Evolutionary conservation across 1,140 invertebrate genomes (phyloP).

Genomic region (Drosophila ironensis): DNA sequence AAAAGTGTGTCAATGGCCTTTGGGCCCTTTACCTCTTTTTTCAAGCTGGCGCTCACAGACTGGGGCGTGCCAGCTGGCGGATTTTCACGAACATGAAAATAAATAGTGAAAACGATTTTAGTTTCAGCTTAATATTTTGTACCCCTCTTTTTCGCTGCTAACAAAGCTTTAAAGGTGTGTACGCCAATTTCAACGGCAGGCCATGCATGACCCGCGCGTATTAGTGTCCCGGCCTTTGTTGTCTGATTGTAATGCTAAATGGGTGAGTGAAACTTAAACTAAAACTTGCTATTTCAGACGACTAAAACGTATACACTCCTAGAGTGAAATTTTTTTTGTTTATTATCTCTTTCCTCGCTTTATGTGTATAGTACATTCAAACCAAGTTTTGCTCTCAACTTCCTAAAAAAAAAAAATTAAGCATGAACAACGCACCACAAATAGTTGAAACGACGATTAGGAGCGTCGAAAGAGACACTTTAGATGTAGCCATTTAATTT

Average conservation of each 20-base stretch:
- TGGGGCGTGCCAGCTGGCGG: slow-evolving; percentile 49
- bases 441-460: no score
- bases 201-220: slow-evolving; percentile 72
- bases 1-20: slow-evolving; percentile 73
- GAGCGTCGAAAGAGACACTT: no score
- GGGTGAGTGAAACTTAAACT: slow-evolving; percentile 61
- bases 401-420: no score
- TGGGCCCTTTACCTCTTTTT: slow-evolving; percentile 37
- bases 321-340: slow-evolving; percentile 18
- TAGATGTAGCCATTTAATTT: no score
- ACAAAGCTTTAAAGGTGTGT: slow-evolving; percentile 64
- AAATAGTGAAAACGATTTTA: slow-evolving; percentile 70
- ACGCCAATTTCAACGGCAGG: slow-evolving; percentile 60
- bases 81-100: slow-evolving; percentile 75
- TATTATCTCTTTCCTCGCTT: not conserved
- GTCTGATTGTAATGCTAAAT: slow-evolving; percentile 76
- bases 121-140: slow-evolving; percentile 32
- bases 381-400: no score
- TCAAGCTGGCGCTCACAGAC: slow-evolving; percentile 17
- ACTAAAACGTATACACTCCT: slow-evolving; percentile 24
- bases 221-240: slow-evolving; percentile 37
- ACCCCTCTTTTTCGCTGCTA: slow-evolving; percentile 21
- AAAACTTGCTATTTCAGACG: slow-evolving; percentile 31
- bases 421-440: no score
- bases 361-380: no score